A percentile compares a stretch with the other conserved stretches of the same genome.
Conservation (phyloP, 2,113 vertebrate species). For the Oceanodroma tethys region DNA sequence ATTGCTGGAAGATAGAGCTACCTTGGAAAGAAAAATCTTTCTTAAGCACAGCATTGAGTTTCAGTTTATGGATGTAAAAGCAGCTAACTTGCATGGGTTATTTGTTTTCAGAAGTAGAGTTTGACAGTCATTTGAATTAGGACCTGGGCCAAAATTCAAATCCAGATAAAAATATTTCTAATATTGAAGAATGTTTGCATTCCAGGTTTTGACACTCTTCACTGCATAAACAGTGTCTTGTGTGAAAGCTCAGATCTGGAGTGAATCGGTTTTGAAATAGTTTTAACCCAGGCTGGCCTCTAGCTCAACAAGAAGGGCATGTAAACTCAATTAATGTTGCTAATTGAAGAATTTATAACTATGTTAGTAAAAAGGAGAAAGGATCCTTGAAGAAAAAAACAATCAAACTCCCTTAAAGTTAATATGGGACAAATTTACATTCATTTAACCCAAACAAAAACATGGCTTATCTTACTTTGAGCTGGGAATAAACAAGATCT, state of each 20-base stretch:
- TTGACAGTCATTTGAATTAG: not conserved
- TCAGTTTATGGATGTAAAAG: not conserved
- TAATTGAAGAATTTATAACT: not conserved
- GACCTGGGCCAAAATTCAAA: not conserved
- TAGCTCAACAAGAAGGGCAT: not conserved
- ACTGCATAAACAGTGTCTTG: not conserved
- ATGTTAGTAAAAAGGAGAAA: not conserved
- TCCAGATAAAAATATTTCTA: slow-evolving; percentile 15
- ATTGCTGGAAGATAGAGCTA: not conserved
- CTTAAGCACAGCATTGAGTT: not conserved
- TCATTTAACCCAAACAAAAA: not conserved
- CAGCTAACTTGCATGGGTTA: not conserved
- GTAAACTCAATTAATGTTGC: not conserved
- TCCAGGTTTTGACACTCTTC: slow-evolving; percentile 18
- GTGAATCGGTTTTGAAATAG: not conserved
- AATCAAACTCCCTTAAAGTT: not conserved
- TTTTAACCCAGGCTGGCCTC: not conserved
- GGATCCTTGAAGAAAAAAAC: not conserved
- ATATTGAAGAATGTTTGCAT: slow-evolving; percentile 3
- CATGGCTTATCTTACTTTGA: not conserved
- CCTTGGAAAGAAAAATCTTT: not conserved
- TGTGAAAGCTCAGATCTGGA: not conserved
- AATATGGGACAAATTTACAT: not conserved
- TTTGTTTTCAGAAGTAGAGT: not conserved
- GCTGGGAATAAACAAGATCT: not conserved